Percentiles rank a stretch among this genome's conserved stretches.
These are phyloP conservation scores for Sebastes alutus DNA, from an alignment of 2,797 vertebrate genomes.

Conservation along the genomic window DNA sequence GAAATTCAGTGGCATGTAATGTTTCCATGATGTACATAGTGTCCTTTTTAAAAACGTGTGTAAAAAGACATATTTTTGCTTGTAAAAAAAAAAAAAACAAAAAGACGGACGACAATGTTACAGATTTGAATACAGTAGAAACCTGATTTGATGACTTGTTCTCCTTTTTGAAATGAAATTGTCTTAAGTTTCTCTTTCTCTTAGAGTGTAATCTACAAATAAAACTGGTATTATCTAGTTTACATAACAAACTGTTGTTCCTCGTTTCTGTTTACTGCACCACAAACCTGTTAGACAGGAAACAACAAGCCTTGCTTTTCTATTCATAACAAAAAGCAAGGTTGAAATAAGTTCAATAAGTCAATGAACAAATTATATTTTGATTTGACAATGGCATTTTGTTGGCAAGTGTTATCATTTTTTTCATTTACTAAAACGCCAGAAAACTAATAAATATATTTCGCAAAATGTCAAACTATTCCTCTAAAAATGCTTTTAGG, in stretches of 20 bases:
- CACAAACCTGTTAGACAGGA: not conserved
- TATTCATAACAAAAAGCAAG: not conserved
- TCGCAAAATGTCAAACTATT: not conserved
- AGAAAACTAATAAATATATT: not conserved
- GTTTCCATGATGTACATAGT: slow-evolving; percentile 80
- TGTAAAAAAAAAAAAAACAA: slow-evolving; percentile 59
- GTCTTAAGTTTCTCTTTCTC: slow-evolving; percentile 67
- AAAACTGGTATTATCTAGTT: slow-evolving; percentile 80
- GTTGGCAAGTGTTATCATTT: accelerated
- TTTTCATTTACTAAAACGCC: not conserved
- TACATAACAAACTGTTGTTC: slow-evolving; percentile 43
- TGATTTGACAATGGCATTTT: not conserved
- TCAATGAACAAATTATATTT: not conserved
- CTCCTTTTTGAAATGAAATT: slow-evolving; percentile 67
- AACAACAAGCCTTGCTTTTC: not conserved
- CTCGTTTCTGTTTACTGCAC: not conserved
- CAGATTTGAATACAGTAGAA: slow-evolving; percentile 65
- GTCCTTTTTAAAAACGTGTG: slow-evolving; percentile 73
- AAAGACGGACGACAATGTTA: slow-evolving; percentile 54
- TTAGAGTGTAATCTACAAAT: slow-evolving; percentile 75
- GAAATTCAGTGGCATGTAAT: slow-evolving; percentile 67
- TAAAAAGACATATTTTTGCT: slow-evolving; percentile 78
- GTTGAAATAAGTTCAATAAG: not conserved
- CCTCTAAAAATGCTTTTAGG: not conserved
- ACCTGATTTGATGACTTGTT: slow-evolving; percentile 61